Conservation (phyloP, 2,888 invertebrate species). For the Eupithecia abbreviata region DNA sequence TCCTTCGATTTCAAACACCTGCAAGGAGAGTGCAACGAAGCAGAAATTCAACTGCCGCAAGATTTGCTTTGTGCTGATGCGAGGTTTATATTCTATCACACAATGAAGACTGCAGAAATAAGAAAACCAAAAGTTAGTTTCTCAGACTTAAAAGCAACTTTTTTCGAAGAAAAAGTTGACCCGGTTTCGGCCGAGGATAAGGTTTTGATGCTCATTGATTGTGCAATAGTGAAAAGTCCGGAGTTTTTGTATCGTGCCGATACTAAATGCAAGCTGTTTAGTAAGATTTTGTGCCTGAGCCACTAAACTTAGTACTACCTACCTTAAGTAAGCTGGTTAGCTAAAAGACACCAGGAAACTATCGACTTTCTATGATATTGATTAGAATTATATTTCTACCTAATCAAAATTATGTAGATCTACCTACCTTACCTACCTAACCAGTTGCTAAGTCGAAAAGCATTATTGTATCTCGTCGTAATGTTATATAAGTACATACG, state of each 20-base stretch:
- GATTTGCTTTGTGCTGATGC: slow-evolving; percentile 21
- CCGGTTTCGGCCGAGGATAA: slow-evolving; percentile 13
- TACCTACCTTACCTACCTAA: no score
- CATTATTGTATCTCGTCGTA: no score
- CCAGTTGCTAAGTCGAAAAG: no score
- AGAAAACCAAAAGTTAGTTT: neutral
- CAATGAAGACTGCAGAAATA: slow-evolving; percentile 3
- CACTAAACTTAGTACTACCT: neutral
- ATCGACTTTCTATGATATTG: no score
- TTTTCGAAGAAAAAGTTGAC: neutral
- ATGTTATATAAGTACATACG: no score
- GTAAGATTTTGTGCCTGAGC: neutral
- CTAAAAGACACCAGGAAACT: neutral
- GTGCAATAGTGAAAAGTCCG: slow-evolving; percentile 12
- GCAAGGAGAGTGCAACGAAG: slow-evolving; percentile 7
- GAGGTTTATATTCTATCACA: slow-evolving; percentile 16
- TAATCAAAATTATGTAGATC: no score
- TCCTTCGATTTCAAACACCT: slow-evolving; percentile 25
- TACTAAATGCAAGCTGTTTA: slow-evolving; percentile 3
- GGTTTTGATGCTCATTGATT: slow-evolving; percentile 8
- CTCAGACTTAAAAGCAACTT: neutral
- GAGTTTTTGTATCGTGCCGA: neutral
- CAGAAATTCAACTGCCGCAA: slow-evolving; percentile 6
- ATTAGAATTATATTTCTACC: no score
- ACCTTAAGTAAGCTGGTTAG: no score